Evolutionary conservation across 2,797 vertebrate species (phyloP).

Genomic region (Falco peregrinus): DNA sequence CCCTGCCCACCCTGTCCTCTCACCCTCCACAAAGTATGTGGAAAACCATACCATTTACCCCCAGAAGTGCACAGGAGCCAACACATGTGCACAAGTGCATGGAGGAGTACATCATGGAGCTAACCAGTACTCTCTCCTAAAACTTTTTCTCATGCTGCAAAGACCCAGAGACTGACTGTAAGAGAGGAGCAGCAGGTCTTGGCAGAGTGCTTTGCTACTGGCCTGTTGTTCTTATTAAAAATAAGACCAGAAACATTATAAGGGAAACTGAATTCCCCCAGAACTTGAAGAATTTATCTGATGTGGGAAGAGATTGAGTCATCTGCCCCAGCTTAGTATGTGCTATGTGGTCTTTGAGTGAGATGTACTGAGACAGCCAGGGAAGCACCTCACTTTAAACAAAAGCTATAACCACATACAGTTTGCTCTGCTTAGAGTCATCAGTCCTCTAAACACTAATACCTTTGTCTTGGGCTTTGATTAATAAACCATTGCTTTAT

Average conservation of each 20-base stretch:
- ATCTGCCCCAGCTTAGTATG: not conserved
- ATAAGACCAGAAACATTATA: not conserved
- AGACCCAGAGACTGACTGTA: not conserved
- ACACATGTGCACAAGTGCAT: fast-evolving
- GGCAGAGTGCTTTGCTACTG: not conserved
- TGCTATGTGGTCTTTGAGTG: not conserved
- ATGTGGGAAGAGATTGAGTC: not conserved
- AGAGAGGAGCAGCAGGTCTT: not conserved
- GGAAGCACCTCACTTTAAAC: not conserved
- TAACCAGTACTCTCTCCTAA: not conserved
- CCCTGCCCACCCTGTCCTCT: not conserved
- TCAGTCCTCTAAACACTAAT: not conserved
- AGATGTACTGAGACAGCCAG: not conserved
- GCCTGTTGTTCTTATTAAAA: not conserved
- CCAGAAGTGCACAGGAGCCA: not conserved
- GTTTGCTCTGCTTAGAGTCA: not conserved
- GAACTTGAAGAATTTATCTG: not conserved
- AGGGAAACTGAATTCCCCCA: not conserved
- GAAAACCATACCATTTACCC: not conserved
- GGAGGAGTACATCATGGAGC: not conserved
- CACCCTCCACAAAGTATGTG: not conserved
- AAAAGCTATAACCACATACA: not conserved
- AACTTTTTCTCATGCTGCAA: not conserved
- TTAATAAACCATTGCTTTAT: not conserved
- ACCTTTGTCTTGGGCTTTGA: not conserved